Evolutionary conservation across 2,113 vertebrate genomes (phyloP).

Genomic region (Serilophus lunatus): DNA sequence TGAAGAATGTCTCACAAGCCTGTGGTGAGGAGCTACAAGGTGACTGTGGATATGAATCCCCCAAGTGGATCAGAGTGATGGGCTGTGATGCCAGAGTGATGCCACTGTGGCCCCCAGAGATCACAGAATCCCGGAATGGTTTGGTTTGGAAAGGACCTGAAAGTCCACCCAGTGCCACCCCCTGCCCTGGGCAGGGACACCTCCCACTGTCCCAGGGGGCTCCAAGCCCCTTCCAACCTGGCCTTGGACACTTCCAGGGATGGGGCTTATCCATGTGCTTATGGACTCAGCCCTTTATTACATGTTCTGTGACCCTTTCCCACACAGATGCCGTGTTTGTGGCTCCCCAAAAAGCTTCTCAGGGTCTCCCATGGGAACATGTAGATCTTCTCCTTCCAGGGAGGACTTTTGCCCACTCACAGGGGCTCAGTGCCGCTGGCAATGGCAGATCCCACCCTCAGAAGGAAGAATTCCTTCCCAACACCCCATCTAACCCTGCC

Average conservation of each 20-base stretch:
- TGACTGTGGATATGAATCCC: accelerated
- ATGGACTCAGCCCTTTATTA: no score
- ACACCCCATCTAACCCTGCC: accelerated
- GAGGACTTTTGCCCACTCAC: no score
- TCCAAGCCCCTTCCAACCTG: neutral
- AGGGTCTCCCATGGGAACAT: no score
- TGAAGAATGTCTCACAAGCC: neutral
- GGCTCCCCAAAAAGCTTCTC: no score
- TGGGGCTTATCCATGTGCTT: no score
- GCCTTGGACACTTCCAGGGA: neutral
- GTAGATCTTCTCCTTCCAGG: neutral
- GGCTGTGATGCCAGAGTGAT: no score
- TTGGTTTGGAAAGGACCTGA: accelerated
- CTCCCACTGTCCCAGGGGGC: neutral
- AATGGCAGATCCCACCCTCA: neutral
- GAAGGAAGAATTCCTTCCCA: neutral
- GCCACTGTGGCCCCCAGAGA: accelerated
- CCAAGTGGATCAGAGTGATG: accelerated
- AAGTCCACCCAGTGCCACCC: accelerated
- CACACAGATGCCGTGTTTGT: no score
- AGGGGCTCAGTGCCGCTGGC: no score
- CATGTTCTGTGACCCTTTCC: no score
- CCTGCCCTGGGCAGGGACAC: neutral
- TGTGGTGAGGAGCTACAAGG: neutral
- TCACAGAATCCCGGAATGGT: neutral